Conservation (phyloP, 2,797 vertebrate species). For the Sebastes taczanowskii region DNA sequence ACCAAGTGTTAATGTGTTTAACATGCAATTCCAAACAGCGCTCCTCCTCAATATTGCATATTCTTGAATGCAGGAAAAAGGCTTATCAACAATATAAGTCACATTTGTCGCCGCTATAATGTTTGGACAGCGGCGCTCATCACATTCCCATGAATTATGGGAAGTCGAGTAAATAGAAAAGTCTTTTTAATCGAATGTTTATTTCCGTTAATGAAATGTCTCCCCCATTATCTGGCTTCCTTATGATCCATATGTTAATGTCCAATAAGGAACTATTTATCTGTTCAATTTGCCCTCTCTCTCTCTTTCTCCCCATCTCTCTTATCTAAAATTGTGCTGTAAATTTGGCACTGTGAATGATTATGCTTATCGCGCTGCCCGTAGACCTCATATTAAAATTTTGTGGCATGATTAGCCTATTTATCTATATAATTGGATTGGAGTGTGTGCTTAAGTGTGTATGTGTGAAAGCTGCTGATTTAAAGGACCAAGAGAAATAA, state of each 20-base stretch:
- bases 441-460: conserved; percentile 69
- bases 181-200: conserved; percentile 80
- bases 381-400: conserved; percentile 85
- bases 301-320: conserved; percentile 58
- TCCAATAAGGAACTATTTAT: conserved; percentile 82
- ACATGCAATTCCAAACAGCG: not conserved
- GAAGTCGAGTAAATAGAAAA: conserved; percentile 74
- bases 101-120: conserved; percentile 32
- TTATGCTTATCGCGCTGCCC: conserved; percentile 83
- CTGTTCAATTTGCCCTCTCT: conserved; percentile 74
- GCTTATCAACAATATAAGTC: conserved; percentile 1
- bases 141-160: conserved; percentile 73
- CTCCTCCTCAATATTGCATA: not conserved
- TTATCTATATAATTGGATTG: conserved; percentile 89
- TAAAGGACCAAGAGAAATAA: conserved; percentile 70
- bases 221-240: conserved; percentile 76
- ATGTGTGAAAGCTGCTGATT: conserved; percentile 72
- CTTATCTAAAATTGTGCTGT: conserved; percentile 87
- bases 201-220: conserved; percentile 84
- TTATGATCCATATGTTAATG: conserved; percentile 85
- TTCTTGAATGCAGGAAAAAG: not conserved
- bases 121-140: conserved; percentile 50
- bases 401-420: conserved; percentile 86
- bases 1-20: not conserved
- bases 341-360: conserved; percentile 82